Conservation (phyloP, 2,113 vertebrate species). For the Pseudorhombus dupliciocellatus region DNA sequence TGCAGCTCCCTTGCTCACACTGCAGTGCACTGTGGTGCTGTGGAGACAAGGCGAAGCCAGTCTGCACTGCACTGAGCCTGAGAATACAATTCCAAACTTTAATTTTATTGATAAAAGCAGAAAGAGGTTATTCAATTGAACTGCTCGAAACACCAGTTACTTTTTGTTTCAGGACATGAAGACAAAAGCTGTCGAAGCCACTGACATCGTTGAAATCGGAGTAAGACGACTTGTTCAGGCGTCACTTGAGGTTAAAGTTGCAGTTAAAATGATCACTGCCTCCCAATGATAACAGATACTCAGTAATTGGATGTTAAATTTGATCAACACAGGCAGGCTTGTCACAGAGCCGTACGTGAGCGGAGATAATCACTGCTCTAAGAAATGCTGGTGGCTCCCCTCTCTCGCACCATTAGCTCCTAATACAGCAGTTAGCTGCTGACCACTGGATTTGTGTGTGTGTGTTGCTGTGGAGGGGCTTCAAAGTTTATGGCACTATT, state of each 20-base stretch:
- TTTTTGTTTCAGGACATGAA: not conserved
- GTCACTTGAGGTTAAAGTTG: not conserved
- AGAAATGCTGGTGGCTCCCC: conserved; percentile 16
- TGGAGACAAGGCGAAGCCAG: not conserved
- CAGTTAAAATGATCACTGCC: conserved; percentile 9
- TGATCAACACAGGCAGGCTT: conserved; percentile 10
- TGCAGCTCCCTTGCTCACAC: not conserved
- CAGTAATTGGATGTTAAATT: conserved; percentile 20
- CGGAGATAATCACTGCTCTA: conserved; percentile 47
- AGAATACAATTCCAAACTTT: not conserved
- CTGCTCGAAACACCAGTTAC: not conserved
- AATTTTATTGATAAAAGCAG: not conserved
- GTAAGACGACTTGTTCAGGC: not conserved
- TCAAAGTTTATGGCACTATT: conserved; percentile 10
- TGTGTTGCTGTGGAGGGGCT: conserved; percentile 6
- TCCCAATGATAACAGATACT: conserved; percentile 10
- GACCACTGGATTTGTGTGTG: conserved; percentile 23
- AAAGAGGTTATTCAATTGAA: not conserved
- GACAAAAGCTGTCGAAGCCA: not conserved
- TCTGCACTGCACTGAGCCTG: not conserved
- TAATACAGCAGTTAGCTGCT: conserved; percentile 43
- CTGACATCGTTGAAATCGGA: conserved; percentile 3
- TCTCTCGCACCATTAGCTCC: conserved; percentile 49
- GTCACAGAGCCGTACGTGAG: conserved; percentile 15
- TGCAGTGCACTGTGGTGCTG: not conserved